A percentile compares a stretch with the other conserved stretches of the same genome.
These are phyloP conservation scores for Epizoanthus stellaris DNA, from an alignment of 92 coral and sea anemone species.

Conservation along the genomic window DNA sequence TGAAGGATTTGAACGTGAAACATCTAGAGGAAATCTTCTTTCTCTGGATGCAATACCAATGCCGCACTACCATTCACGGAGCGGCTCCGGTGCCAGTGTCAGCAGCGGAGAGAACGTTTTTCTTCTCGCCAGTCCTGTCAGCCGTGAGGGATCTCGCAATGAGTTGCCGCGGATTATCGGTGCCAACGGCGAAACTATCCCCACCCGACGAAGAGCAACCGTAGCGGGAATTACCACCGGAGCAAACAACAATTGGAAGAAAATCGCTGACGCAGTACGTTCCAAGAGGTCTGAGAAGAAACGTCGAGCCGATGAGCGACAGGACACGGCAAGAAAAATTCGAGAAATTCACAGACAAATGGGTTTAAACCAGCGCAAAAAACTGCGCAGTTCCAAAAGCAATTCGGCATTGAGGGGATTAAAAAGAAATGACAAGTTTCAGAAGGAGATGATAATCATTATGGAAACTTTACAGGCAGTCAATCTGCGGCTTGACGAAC, in stretches of 20 bases:
- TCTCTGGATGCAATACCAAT: background rate
- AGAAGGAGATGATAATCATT: conserved; percentile 26
- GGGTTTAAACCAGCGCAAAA: conserved; percentile 39
- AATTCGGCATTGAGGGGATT: conserved; percentile 1
- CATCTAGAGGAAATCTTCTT: conserved; percentile 22
- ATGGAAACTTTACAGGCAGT: conserved; percentile 36
- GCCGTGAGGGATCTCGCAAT: background rate
- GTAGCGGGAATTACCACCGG: background rate
- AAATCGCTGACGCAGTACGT: background rate
- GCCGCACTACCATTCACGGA: background rate
- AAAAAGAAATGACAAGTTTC: conserved; percentile 13
- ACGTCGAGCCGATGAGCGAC: background rate
- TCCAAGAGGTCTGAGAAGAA: conserved; percentile 26
- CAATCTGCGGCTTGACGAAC: conserved; percentile 36
- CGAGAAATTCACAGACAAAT: conserved; percentile 39
- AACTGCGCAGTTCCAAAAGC: conserved; percentile 1
- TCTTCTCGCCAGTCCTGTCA: background rate
- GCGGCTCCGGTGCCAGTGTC: background rate
- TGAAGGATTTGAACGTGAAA: conserved; percentile 17
- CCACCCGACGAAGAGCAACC: conserved; percentile 1
- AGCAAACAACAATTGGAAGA: conserved; percentile 1
- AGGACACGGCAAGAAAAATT: conserved; percentile 24
- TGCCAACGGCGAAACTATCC: background rate
- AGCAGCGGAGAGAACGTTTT: background rate
- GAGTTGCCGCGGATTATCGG: background rate